Conservation (phyloP, 2,888 invertebrate species). For the Drosophila bunnanda region DNA sequence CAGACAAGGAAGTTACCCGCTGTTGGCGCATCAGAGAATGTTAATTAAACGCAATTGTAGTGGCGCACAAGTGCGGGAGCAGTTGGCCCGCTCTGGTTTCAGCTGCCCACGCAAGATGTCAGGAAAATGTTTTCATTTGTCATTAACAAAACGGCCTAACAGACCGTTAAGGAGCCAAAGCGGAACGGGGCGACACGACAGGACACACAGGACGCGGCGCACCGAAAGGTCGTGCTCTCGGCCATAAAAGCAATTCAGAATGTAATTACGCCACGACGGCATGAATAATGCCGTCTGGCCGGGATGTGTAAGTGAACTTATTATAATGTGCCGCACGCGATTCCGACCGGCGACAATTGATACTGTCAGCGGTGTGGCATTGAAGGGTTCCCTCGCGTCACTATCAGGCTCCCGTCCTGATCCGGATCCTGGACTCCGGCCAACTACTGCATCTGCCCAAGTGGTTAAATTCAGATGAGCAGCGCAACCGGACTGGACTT, state of each 20-base stretch:
- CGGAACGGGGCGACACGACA: conserved; percentile 17
- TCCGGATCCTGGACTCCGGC: conserved; percentile 31
- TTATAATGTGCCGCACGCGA: conserved; percentile 65
- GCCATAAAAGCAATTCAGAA: conserved; percentile 77
- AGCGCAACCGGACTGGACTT: conserved; percentile 39
- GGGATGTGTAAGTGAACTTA: conserved; percentile 75
- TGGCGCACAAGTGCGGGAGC: conserved; percentile 39
- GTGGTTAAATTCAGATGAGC: conserved; percentile 65
- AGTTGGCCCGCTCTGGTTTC: conserved; percentile 38
- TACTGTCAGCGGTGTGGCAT: conserved; percentile 39
- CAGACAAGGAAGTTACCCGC: conserved; percentile 26
- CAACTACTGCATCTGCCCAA: conserved; percentile 38
- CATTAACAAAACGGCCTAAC: conserved; percentile 59
- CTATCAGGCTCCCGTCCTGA: conserved; percentile 39
- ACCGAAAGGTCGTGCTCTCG: conserved; percentile 51
- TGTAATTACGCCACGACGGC: conserved; percentile 75
- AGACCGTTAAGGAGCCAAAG: conserved; percentile 42
- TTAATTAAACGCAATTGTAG: conserved; percentile 71
- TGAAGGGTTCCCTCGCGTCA: conserved; percentile 52
- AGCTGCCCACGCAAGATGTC: conserved; percentile 65
- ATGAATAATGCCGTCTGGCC: conserved; percentile 74
- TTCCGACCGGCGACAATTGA: conserved; percentile 46
- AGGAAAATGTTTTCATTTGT: conserved; percentile 76
- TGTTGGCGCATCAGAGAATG: conserved; percentile 64
- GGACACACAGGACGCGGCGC: conserved; percentile 37